These are phyloP conservation scores for Lucinisca nassula DNA, from an alignment of 2,888 invertebrate genomes.

Conservation along the genomic window DNA sequence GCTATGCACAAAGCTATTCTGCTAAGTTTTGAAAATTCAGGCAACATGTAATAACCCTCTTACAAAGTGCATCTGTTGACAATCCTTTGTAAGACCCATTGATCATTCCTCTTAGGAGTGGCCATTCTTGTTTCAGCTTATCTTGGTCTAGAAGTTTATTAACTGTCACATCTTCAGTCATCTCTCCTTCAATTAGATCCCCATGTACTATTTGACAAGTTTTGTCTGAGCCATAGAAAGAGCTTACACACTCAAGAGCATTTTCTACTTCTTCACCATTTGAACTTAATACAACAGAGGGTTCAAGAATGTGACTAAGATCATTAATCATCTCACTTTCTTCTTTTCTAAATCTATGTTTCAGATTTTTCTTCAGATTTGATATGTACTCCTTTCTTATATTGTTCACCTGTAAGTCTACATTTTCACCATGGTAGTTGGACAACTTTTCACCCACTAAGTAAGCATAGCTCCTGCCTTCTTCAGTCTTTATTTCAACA, in stretches of 20 bases:
- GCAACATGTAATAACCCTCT: slow-evolving; percentile 22
- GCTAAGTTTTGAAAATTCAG: slow-evolving; percentile 26
- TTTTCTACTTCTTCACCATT: background rate
- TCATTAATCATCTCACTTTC: slow-evolving; percentile 39
- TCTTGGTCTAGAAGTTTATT: slow-evolving; percentile 11
- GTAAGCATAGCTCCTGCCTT: background rate
- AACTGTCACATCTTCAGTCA: background rate
- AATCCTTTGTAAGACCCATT: slow-evolving; percentile 28
- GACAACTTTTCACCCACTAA: slow-evolving; percentile 29
- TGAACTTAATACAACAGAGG: background rate
- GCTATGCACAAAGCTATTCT: slow-evolving; percentile 45
- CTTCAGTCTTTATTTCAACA: slow-evolving; percentile 7
- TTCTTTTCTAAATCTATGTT: slow-evolving; percentile 37
- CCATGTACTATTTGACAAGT: slow-evolving; percentile 21
- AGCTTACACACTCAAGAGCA: background rate
- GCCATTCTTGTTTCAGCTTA: slow-evolving; percentile 43
- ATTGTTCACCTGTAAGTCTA: slow-evolving; percentile 20
- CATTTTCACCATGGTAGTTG: background rate
- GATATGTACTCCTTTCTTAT: slow-evolving; percentile 23
- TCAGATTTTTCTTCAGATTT: slow-evolving; percentile 39
- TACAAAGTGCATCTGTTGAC: background rate
- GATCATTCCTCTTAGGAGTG: slow-evolving; percentile 44
- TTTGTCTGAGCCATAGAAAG: slow-evolving; percentile 2
- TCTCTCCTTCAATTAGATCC: background rate
- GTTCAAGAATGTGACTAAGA: slow-evolving; percentile 40